Conservation (phyloP, 1,140 invertebrate species). For the Thaumatotibia leucotreta region DNA sequence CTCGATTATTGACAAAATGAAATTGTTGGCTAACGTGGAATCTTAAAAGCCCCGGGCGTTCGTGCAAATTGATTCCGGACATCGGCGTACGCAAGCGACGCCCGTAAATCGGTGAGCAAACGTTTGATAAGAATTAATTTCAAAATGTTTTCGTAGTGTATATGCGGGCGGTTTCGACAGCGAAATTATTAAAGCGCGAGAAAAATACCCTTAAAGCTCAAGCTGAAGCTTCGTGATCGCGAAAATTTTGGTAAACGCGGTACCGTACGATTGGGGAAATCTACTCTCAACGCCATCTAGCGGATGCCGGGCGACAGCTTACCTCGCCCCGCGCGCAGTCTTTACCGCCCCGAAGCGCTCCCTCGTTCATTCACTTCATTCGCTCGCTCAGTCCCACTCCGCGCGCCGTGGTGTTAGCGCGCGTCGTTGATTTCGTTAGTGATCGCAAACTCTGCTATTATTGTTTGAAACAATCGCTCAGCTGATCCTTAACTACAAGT, state of each 20-base stretch:
- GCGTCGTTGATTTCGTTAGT: slow-evolving; percentile 16
- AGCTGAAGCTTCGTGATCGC: background rate
- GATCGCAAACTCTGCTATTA: slow-evolving; percentile 48
- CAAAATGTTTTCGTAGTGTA: slow-evolving; percentile 61
- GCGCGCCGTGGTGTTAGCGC: slow-evolving; percentile 30
- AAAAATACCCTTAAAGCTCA: slow-evolving; percentile 14
- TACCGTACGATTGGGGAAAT: slow-evolving; percentile 1
- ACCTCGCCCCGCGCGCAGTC: slow-evolving; percentile 23
- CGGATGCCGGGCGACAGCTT: slow-evolving; percentile 10
- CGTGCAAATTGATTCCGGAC: slow-evolving; percentile 61
- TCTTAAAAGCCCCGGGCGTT: slow-evolving; percentile 51
- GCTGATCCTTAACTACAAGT: slow-evolving; percentile 61
- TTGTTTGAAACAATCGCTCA: slow-evolving; percentile 69
- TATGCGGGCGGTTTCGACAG: slow-evolving; percentile 29
- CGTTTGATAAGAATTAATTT: slow-evolving; percentile 55
- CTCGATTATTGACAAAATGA: slow-evolving; percentile 38
- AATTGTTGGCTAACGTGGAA: slow-evolving; percentile 29
- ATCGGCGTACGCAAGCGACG: slow-evolving; percentile 36
- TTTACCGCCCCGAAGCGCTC: slow-evolving; percentile 19
- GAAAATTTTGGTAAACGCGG: background rate
- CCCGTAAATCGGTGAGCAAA: slow-evolving; percentile 48
- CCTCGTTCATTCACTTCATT: slow-evolving; percentile 43
- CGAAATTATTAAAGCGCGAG: slow-evolving; percentile 38
- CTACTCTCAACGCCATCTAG: slow-evolving; percentile 52
- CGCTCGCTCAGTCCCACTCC: slow-evolving; percentile 57